Base-by-base conservation (phyloP, 1,140 invertebrate species). In the Ceratosolen fusciceps region DNA sequence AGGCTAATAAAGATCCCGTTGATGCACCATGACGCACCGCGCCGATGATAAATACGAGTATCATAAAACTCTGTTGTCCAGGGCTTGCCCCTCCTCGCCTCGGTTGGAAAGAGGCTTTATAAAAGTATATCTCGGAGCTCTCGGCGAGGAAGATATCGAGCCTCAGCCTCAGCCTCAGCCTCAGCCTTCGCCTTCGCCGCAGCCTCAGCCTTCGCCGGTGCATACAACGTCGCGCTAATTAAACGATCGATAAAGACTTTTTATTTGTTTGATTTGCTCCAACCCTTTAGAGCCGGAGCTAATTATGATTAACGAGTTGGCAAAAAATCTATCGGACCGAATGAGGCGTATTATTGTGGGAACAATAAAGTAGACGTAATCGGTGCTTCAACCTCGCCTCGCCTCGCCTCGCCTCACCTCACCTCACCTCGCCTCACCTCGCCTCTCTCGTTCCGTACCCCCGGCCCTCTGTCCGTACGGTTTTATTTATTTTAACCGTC, bases 1-100 rank as follows among this genome's bases (percentile, higher is more conserved):
- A 81, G 75, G 58, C 74, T 81, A 81, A 81, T 81, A 81, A 81
- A 81, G 75, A 81, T 81, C 75, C 68, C 74, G 68, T 77, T 81
- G 80, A 81, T 77, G 79, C 74, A 43, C 74, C 79, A 49, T 80
- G 79, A 80, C 74, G 80, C 80, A 81, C 60, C 54, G 47, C 74
- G 49, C 49, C 74, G 74, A 81, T 81, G 75, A 81, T 81, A 77
- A 81, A 81, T 81, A 81, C 56, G 79, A 77, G 67, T 65, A 49
- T 54, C 79, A 77, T 80, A 80, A 80, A 80, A 76, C 72, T 71
- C 49, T 31, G 37, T 43, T 73, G 67, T 24, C 24, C 60, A 75
- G 72, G 78, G 75, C 62, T n/a, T n/a, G n/a, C 78, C 71, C 78
- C 70, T 80, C 78, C 70, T 74, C 78, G 72, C 62, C 70, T 80